A percentile compares a stretch with the other conserved stretches of the same genome.
Conservation (phyloP, 2,797 vertebrate species). For the Chaunax sp. region DNA sequence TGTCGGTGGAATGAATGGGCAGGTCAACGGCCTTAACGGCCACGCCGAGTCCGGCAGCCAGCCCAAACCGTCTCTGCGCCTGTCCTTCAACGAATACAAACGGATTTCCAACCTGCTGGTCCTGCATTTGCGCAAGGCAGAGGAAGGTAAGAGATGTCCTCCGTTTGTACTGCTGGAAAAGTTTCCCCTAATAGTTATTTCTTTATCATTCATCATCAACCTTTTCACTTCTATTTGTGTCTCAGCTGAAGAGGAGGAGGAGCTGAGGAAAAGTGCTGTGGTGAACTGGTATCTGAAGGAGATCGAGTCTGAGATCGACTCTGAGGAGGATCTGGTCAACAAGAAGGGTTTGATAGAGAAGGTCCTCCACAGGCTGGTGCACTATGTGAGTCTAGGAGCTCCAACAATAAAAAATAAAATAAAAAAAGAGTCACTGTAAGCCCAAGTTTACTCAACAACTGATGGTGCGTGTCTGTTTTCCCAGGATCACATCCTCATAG, state of each 20-base stretch:
- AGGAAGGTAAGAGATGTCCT: conserved; percentile 85
- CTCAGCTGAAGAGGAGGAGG: conserved; percentile 91
- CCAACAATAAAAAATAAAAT: no score
- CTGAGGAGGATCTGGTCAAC: conserved; percentile 94
- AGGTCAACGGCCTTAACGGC: conserved; percentile 77
- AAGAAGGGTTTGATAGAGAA: conserved; percentile 97
- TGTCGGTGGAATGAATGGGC: conserved; percentile 72
- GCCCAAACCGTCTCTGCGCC: conserved; percentile 86
- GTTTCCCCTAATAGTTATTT: not conserved
- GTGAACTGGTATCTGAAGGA: conserved; percentile 99
- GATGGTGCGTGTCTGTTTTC: not conserved
- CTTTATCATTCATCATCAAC: not conserved
- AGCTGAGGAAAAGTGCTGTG: conserved; percentile 91
- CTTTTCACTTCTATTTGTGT: not conserved
- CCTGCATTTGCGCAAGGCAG: conserved; percentile 90
- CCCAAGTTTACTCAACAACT: no score
- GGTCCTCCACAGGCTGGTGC: conserved; percentile 94
- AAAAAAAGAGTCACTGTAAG: no score
- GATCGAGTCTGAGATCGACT: conserved; percentile 97
- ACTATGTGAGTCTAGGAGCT: conserved; percentile 87
- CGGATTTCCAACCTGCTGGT: conserved; percentile 96
- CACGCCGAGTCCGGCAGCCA: conserved; percentile 72
- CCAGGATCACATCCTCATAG: conserved; percentile 97
- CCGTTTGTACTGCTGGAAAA: not conserved
- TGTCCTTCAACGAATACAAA: conserved; percentile 93